Conservation (phyloP, 2,888 invertebrate genomes). For the Cheilosia scutellata region DNA sequence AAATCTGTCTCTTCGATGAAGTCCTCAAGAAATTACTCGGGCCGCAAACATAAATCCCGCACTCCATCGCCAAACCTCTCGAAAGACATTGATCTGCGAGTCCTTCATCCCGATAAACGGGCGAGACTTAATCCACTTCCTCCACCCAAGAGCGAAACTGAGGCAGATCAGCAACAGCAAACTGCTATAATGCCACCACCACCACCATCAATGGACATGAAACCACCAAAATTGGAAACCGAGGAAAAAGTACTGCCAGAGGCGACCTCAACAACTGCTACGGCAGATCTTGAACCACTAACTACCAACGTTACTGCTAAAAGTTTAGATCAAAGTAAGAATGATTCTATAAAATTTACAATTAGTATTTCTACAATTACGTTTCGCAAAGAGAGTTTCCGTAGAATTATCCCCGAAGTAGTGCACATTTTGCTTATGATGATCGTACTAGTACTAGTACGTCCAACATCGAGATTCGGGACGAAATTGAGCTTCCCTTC, state of each 20-base stretch:
- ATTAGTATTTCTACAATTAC: constrained; percentile 74
- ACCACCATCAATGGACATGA: constrained; percentile 53
- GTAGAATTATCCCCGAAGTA: constrained; percentile 72
- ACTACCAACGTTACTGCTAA: constrained; percentile 75
- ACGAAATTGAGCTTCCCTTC: constrained; percentile 39
- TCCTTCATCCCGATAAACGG: constrained; percentile 71
- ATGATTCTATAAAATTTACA: constrained; percentile 77
- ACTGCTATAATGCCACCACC: constrained; percentile 58
- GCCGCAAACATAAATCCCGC: constrained; percentile 78
- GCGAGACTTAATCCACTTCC: constrained; percentile 37
- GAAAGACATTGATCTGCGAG: constrained; percentile 80
- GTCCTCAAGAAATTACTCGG: constrained; percentile 64
- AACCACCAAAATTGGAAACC: constrained; percentile 27
- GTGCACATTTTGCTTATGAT: constrained; percentile 70
- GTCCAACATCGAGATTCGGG: constrained; percentile 35
- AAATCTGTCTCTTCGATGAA: constrained; percentile 72
- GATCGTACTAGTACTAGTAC: constrained; percentile 35
- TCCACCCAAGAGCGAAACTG: constrained; percentile 8
- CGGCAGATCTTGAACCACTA: constrained; percentile 65
- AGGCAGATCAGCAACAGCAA: constrained; percentile 38
- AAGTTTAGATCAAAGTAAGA: constrained; percentile 84
- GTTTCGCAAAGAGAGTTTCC: constrained; percentile 73
- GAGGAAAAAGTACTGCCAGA: constrained; percentile 51
- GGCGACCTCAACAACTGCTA: constrained; percentile 35
- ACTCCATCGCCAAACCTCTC: constrained; percentile 80